Evolutionary conservation across 2,113 vertebrate genomes (phyloP).

Genomic region (Tyrannus savana): DNA sequence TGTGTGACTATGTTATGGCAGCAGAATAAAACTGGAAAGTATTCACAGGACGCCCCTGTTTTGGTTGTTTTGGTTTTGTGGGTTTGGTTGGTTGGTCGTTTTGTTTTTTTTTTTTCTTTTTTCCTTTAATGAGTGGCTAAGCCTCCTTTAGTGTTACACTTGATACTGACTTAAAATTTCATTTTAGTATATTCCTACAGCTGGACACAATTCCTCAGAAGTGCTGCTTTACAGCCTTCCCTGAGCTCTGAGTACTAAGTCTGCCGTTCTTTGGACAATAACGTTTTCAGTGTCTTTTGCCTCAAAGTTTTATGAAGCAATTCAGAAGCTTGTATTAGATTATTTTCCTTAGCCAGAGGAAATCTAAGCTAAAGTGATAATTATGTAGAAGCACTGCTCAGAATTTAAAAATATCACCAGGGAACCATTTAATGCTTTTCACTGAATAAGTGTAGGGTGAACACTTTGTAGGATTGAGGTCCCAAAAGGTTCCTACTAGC

Average conservation of each 20-base stretch:
- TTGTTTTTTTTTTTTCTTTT: background rate
- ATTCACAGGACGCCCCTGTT: background rate
- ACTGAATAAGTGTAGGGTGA: background rate
- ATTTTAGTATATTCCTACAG: background rate
- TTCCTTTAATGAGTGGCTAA: background rate
- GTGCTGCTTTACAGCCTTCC: background rate
- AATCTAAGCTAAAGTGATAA: background rate
- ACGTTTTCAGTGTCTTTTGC: background rate
- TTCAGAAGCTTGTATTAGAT: background rate
- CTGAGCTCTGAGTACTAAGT: background rate
- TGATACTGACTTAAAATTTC: background rate
- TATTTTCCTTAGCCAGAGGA: background rate
- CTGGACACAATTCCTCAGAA: background rate
- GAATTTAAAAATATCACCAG: background rate
- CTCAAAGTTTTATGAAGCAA: background rate
- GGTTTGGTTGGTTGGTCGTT: no score
- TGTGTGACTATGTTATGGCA: slow-evolving; percentile 63
- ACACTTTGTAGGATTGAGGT: fast-evolving
- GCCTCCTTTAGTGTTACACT: background rate
- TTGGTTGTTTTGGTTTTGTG: no score
- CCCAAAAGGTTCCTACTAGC: background rate
- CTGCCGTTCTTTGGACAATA: background rate
- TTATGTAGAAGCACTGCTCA: background rate
- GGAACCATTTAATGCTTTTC: background rate
- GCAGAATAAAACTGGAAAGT: slow-evolving; percentile 75